A percentile compares a stretch with the other conserved stretches of the same genome.
These are phyloP conservation scores for Paedocypris sp. DNA, from an alignment of 2,113 vertebrate genomes.

Conservation along the genomic window DNA sequence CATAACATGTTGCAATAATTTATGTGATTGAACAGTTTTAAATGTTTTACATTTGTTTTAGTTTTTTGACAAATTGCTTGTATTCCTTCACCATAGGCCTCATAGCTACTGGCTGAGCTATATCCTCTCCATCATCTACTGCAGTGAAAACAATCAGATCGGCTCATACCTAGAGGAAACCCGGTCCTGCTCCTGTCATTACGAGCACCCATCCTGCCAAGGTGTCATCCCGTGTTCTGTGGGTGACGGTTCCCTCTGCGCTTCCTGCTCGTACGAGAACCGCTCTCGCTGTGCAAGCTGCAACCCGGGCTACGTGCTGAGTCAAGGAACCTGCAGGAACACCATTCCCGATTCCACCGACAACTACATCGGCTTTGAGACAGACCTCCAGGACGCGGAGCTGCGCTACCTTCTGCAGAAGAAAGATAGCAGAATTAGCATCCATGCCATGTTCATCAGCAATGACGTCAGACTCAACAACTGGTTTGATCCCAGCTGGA, in stretches of 20 bases:
- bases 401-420: conserved; percentile 65
- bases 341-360: conserved; percentile 68
- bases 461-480: conserved; percentile 68
- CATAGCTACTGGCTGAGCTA: conserved; percentile 65
- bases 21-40: too few relatives aligned
- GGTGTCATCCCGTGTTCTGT: conserved; percentile 61
- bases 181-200: conserved; percentile 62
- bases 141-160: conserved; percentile 67
- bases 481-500: conserved; percentile 73
- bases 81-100: conserved; percentile 48
- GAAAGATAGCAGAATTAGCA: conserved; percentile 58
- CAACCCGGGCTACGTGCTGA: conserved; percentile 65
- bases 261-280: conserved; percentile 67
- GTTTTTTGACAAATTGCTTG: neutral
- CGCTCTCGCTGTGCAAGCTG: conserved; percentile 65
- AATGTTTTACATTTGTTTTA: too few relatives aligned
- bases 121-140: conserved; percentile 71
- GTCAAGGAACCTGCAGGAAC: conserved; percentile 62
- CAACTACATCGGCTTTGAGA: conserved; percentile 71
- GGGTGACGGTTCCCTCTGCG: conserved; percentile 58
- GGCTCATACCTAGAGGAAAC: conserved; percentile 65
- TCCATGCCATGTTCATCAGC: conserved; percentile 72
- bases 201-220: conserved; percentile 61
- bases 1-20: too few relatives aligned
- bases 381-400: conserved; percentile 66